Base-by-base conservation (phyloP, 2,888 invertebrate genomes). In the Scaptomyza reducta region DNA sequence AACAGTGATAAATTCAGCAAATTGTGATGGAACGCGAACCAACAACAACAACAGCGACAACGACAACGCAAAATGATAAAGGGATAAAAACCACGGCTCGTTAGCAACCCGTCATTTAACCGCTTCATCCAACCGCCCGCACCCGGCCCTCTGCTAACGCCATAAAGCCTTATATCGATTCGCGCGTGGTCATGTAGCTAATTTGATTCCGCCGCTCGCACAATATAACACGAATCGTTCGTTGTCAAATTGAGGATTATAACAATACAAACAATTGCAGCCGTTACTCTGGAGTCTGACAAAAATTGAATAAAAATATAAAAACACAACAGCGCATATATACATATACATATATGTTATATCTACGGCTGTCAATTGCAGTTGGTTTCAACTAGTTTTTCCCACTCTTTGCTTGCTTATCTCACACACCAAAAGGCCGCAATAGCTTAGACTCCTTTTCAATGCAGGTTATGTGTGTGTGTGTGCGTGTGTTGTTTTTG, bases 341-440 rank as follows among this genome's bases (percentile, higher is more conserved):
- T 9, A 18, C 6, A 16, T 13, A 25, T 11, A 9, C 9, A 18
- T 14, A 13, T 16, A 25, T 25, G 4, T 5, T 4, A 9, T 10
- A 55, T 31, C 14, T 61, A 49, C 46, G 61, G 70, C 73, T 74
- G 73, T 74, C 73, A 74, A 70, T 66, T 74, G 74, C 73, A 74
- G 61, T 56, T 53, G 45, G 25, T 53, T 59, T 27, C 35, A 47
- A 31, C 31, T 25, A 5, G 3, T 9, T 33, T n/a, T 13, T 53
- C 4, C 1, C 6, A 1, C 6, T 1, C 6, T 13, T 22, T 41
- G 10, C 13, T 14, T 11, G 16, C 11, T 10, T 14, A n/a, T 41
- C 46, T 10, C 16, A 25, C 25, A 6, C 22, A 3, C n/a, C 46
- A 57, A 31, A 61, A 58, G 46, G 13, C n/a, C 25, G 25, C 38